phyloP scores from a whole-genome alignment of 2,113 vertebrate species.

The Apodemus speciosus region DNA sequence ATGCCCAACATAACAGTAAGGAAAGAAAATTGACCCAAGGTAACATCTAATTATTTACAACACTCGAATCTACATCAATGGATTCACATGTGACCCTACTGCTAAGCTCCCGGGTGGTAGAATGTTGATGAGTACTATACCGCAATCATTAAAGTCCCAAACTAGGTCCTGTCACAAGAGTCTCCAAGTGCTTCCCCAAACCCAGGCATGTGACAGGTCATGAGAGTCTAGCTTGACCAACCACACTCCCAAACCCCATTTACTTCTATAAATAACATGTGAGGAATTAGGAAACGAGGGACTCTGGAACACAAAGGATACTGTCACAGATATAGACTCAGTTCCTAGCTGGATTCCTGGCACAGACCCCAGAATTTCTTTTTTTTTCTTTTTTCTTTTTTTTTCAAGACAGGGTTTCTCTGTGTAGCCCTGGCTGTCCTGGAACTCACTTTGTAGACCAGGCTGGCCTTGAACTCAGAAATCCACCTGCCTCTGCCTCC shows the following conservation, averaged over 20 bases:
- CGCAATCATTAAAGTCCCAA: slow-evolving; percentile 45
- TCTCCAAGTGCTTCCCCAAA: slow-evolving; percentile 58
- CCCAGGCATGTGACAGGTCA: slow-evolving; percentile 75
- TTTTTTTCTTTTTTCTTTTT: too few relatives aligned
- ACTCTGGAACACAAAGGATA: slow-evolving; percentile 1
- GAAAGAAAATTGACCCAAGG: background rate
- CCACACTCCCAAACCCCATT: slow-evolving; percentile 37
- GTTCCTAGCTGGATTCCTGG: background rate
- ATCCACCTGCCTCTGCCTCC: too few relatives aligned
- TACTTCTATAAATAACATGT: slow-evolving; percentile 59
- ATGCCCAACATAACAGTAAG: background rate
- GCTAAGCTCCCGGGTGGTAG: background rate
- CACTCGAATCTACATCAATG: background rate
- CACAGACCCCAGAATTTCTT: background rate
- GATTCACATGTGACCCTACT: slow-evolving; percentile 23
- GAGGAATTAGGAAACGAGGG: background rate
- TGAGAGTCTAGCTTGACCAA: slow-evolving; percentile 62
- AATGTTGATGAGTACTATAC: slow-evolving; percentile 47
- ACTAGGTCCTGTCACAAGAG: slow-evolving; percentile 67
- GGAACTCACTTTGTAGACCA: too few relatives aligned
- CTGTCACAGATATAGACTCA: background rate
- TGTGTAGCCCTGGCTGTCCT: too few relatives aligned
- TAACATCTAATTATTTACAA: background rate
- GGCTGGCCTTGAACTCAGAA: too few relatives aligned
- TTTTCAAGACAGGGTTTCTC: too few relatives aligned